A percentile compares a stretch with the other conserved stretches of the same genome.
Conservation (phyloP, 2,113 vertebrate species). For the Pungitius pungitius region DNA sequence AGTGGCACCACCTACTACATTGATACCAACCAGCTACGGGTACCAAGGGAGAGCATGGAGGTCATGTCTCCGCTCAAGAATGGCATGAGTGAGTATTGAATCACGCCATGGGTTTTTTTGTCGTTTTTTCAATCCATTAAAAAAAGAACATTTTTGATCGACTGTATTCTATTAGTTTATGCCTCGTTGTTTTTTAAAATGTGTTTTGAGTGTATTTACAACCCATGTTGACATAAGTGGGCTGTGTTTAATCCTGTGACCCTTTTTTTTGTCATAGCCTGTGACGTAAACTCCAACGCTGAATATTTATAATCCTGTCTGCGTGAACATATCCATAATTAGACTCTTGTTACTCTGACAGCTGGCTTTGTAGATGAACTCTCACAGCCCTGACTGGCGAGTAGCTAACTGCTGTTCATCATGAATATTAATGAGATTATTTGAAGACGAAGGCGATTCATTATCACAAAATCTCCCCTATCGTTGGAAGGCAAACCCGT, state of each 20-base stretch:
- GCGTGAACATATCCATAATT: constrained; percentile 39
- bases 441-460: constrained; percentile 32
- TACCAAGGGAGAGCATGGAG: constrained; percentile 96
- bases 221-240: background rate
- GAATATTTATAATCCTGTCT: constrained; percentile 24
- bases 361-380: background rate
- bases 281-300: constrained; percentile 16
- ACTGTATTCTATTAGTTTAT: background rate
- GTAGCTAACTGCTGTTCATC: constrained; percentile 17
- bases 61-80: constrained; percentile 98
- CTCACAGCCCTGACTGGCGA: constrained; percentile 27
- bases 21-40: constrained; percentile 95
- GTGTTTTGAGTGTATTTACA: background rate
- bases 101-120: background rate
- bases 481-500: constrained; percentile 4
- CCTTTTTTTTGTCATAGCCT: background rate
- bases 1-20: constrained; percentile 94
- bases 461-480: constrained; percentile 17
- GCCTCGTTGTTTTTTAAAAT: background rate
- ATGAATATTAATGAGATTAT: constrained; percentile 53
- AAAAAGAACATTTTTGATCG: background rate
- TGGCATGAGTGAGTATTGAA: constrained; percentile 91
- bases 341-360: constrained; percentile 17
- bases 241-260: background rate
- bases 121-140: background rate